A percentile compares a stretch with the other conserved stretches of the same genome.
These are phyloP conservation scores for Tenthredo scrophulariae DNA, from an alignment of 2,888 invertebrate genomes.

Conservation along the genomic window DNA sequence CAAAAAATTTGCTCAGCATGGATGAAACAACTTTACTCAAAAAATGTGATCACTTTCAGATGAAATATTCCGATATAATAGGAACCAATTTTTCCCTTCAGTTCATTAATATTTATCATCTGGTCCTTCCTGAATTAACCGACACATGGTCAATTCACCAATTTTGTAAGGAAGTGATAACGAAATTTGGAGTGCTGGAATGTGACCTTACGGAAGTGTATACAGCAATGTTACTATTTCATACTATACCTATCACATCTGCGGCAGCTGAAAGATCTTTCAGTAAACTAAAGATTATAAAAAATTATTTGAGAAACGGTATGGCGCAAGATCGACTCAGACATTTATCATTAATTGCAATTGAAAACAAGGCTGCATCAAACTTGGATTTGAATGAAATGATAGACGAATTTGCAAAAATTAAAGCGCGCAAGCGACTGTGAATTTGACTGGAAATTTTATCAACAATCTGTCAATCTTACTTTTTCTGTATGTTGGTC, in stretches of 20 bases:
- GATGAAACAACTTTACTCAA: no score
- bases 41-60: no score
- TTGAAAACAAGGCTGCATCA: constrained; percentile 55
- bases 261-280: no score
- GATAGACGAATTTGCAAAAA: constrained; percentile 57
- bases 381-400: constrained; percentile 56
- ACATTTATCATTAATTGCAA: constrained; percentile 55
- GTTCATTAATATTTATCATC: constrained; percentile 64
- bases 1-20: no score
- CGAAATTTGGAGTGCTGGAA: constrained; percentile 59
- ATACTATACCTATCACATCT: no score
- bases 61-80: no score
- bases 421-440: constrained; percentile 53
- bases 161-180: constrained; percentile 63
- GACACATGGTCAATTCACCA: constrained; percentile 58
- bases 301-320: constrained; percentile 55
- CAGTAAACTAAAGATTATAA: constrained; percentile 51
- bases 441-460: no score
- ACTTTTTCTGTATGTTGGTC: not conserved
- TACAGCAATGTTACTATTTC: no score
- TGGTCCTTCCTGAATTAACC: constrained; percentile 61
- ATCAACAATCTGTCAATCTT: not conserved
- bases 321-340: constrained; percentile 57
- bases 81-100: constrained; percentile 65
- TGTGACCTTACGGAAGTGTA: no score